Percentiles rank a stretch among this genome's conserved stretches.
Conservation (phyloP, 2,113 vertebrate genomes). For the Sturnus vulgaris region DNA sequence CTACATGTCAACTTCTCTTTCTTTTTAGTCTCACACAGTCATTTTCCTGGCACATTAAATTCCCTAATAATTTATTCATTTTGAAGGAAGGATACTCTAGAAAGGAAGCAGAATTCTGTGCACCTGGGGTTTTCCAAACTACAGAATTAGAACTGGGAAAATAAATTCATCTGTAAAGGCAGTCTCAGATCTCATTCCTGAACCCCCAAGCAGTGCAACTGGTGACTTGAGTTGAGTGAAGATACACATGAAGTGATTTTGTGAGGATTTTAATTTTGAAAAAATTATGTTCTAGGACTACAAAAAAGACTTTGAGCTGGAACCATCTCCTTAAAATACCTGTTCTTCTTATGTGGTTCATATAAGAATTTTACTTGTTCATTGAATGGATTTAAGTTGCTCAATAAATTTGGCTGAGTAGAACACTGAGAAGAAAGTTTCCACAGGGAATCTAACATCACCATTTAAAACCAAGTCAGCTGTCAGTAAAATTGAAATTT, state of each 20-base stretch:
- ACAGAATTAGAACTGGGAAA: neutral
- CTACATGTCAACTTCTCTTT: neutral
- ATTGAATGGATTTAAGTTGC: neutral
- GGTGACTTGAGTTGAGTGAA: neutral
- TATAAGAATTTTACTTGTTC: neutral
- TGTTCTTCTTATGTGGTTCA: neutral
- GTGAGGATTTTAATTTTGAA: neutral
- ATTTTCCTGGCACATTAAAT: neutral
- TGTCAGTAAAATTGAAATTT: neutral
- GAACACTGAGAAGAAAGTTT: neutral
- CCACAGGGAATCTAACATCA: neutral
- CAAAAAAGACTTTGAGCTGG: neutral
- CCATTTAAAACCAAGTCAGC: neutral
- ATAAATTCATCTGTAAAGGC: neutral
- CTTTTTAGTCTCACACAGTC: neutral
- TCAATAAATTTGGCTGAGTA: neutral
- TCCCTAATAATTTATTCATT: neutral
- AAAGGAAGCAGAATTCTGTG: neutral
- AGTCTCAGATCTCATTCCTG: neutral
- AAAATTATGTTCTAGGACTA: neutral
- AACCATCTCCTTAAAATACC: neutral
- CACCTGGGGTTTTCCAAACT: neutral
- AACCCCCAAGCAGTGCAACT: neutral
- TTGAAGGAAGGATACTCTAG: neutral
- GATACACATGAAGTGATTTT: neutral